phyloP scores from a whole-genome alignment of 2,797 vertebrate species.

The Epinephelus awoara region DNA sequence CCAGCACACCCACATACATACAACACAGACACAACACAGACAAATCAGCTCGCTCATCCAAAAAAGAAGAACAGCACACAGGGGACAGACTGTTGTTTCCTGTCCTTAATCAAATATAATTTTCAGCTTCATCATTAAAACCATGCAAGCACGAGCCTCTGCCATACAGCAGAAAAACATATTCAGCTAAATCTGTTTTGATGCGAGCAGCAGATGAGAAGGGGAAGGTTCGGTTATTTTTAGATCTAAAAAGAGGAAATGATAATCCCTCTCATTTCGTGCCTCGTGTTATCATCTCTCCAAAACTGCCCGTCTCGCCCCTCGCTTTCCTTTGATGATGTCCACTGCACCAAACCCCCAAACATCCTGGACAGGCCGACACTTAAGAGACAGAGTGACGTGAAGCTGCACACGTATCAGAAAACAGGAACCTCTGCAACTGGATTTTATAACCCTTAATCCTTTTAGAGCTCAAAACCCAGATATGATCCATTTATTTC shows the following conservation, averaged over 20 bases:
- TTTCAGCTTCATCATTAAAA: constrained; percentile 2
- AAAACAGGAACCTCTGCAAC: not conserved
- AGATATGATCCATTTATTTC: not conserved
- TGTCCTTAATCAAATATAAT: not conserved
- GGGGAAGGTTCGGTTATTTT: constrained; percentile 50
- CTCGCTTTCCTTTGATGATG: constrained; percentile 18
- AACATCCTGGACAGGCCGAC: not conserved
- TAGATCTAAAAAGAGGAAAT: constrained; percentile 57
- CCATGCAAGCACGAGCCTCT: not conserved
- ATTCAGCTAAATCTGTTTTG: constrained; percentile 46
- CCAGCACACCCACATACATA: constrained; percentile 2
- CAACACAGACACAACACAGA: constrained; percentile 31
- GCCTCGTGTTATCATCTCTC: constrained; percentile 18
- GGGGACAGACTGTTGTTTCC: not conserved
- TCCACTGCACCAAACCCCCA: not conserved
- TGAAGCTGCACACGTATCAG: not conserved
- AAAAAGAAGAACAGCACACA: constrained; percentile 1
- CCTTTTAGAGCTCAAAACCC: not conserved
- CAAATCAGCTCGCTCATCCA: not conserved
- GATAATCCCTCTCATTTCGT: constrained; percentile 48
- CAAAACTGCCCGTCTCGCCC: constrained; percentile 8
- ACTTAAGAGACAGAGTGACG: not conserved
- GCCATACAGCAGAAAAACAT: constrained; percentile 15
- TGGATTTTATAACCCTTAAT: not conserved
- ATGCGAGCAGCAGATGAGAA: constrained; percentile 37